Base-by-base conservation (phyloP, 2,888 invertebrate genomes). In the Rhagonycha fulva region DNA sequence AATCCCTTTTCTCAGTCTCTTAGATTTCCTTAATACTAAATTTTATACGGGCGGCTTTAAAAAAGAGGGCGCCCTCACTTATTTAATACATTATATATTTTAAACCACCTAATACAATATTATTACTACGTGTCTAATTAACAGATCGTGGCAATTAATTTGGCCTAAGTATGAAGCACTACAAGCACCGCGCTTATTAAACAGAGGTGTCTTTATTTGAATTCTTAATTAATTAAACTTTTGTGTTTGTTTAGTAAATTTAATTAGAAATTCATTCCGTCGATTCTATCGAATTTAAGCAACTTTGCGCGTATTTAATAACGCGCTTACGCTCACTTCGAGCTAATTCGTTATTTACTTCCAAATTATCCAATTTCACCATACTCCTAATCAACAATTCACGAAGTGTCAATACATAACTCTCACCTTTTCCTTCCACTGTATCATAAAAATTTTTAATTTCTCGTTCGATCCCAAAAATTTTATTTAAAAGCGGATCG, bases 271-370 rank as follows among this genome's bases (percentile, higher is more conserved):
- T 47, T 47, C 32, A 32, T 32, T 32, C 12, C n/a, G 32, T 32
- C n/a, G 47, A 47, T 47, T 47, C 2, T n/a, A 47, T 47, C 47
- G 47, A 47, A 47, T 26, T 14, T 23, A 72, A 28, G 14, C 61
- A 26, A 11, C 68, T 24, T 14, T 72, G 72, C 0, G 61, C 66
- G 47, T 61, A 68, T 60, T 72, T 72, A 12, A 72, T 72, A n/a
- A 72, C 72, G 9, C 68, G 47, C 28, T 68, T 72, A 12, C 72
- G n/a, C 30, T 72, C 72, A 10, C 14, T 28, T 14, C 72, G 60
- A 26, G 61, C 9, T 68, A 68, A 67, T 4, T 68, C 68, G 28
- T 47, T 24, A 10, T 11, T 24, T 68, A 9, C 68, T 26, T 12
- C 9, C 12, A 72, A 24, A 28, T 72, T 62, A 68, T 72, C 72